Percentiles rank a stretch among this genome's conserved stretches.
These are phyloP conservation scores for Smittia sp. DNA, from an alignment of 2,888 invertebrate genomes.

Conservation along the genomic window DNA sequence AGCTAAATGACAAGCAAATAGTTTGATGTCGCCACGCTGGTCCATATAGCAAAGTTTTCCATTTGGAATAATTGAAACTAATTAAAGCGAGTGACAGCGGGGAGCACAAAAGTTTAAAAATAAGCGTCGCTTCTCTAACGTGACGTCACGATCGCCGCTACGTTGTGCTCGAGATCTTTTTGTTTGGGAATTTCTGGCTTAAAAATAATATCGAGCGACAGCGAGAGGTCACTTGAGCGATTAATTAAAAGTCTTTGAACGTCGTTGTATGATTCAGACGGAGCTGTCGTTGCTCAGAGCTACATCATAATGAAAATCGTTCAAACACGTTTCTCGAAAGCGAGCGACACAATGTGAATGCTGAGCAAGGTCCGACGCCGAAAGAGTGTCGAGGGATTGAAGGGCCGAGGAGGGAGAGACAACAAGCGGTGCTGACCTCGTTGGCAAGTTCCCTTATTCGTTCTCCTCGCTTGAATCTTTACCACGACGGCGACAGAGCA, in stretches of 20 bases:
- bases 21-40: not conserved
- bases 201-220: too few species aligned
- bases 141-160: slow-evolving; percentile 23
- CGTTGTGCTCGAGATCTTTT: not conserved
- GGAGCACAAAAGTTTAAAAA: slow-evolving; percentile 13
- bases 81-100: slow-evolving; percentile 37
- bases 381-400: not conserved
- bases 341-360: not conserved
- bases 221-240: slow-evolving; percentile 1
- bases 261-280: slow-evolving; percentile 12
- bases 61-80: slow-evolving; percentile 37
- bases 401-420: not conserved
- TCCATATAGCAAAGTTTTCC: not conserved
- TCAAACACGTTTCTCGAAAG: not conserved
- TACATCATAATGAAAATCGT: not conserved
- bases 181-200: not conserved
- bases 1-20: not conserved
- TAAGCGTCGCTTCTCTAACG: slow-evolving; percentile 3
- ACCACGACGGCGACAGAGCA: slow-evolving; percentile 1
- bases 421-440: not conserved
- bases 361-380: not conserved
- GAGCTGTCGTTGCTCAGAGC: not conserved
- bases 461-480: not conserved
- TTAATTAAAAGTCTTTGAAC: slow-evolving; percentile 5
- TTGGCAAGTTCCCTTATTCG: not conserved